A percentile compares a stretch with the other conserved stretches of the same genome.
These are phyloP conservation scores for Rachycentron canadum DNA, from an alignment of 2,797 vertebrate genomes.

Conservation along the genomic window DNA sequence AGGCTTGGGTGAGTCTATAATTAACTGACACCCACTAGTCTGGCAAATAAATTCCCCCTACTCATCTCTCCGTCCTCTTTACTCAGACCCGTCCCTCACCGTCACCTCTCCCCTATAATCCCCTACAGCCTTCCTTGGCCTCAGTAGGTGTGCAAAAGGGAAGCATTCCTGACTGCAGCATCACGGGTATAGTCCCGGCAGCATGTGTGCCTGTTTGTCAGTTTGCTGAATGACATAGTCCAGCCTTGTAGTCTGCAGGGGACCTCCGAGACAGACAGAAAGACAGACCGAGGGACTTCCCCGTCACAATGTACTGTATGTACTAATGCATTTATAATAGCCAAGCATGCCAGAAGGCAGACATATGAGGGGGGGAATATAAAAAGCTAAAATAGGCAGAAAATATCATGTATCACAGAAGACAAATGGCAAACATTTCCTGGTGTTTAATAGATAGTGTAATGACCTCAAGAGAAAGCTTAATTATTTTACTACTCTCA, in stretches of 20 bases:
- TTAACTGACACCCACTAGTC: slow-evolving; percentile 61
- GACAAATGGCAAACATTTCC: not conserved
- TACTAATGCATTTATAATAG: slow-evolving; percentile 15
- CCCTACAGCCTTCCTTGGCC: slow-evolving; percentile 50
- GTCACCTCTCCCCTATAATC: slow-evolving; percentile 36
- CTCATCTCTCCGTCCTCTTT: slow-evolving; percentile 23
- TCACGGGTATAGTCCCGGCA: slow-evolving; percentile 69
- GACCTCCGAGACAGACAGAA: slow-evolving; percentile 35
- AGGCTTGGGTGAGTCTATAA: slow-evolving; percentile 64
- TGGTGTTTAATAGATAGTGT: not conserved
- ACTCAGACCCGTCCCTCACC: slow-evolving; percentile 7
- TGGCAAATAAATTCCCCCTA: slow-evolving; percentile 26
- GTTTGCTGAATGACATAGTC: slow-evolving; percentile 60
- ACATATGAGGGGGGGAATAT: not conserved
- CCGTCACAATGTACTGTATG: slow-evolving; percentile 3
- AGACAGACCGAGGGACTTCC: slow-evolving; percentile 51
- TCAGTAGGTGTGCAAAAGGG: slow-evolving; percentile 48
- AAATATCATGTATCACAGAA: not conserved
- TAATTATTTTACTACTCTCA: slow-evolving; percentile 7
- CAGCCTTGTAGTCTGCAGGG: slow-evolving; percentile 67
- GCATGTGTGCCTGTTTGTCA: slow-evolving; percentile 65
- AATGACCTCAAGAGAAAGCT: not conserved
- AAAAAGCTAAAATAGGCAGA: not conserved
- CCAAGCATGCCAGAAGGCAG: not conserved
- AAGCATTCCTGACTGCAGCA: slow-evolving; percentile 67